Percentiles rank a stretch among this genome's conserved stretches.
Evolutionary conservation across 2,113 vertebrate genomes (phyloP).

Genomic region (Muntiacus muntjak): DNA sequence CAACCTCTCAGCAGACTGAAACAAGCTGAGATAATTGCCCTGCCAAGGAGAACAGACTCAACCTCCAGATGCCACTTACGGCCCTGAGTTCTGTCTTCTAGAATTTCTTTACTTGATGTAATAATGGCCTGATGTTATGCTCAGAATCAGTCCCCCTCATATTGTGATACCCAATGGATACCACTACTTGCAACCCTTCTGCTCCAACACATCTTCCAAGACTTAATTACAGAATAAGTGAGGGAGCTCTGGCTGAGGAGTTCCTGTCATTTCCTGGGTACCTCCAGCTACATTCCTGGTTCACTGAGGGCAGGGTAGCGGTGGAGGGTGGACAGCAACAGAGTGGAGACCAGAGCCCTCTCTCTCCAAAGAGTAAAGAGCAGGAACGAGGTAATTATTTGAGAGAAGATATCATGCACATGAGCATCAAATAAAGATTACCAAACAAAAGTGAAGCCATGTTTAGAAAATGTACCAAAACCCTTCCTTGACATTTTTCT

Average conservation of each 20-base stretch:
- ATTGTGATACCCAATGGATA: background rate
- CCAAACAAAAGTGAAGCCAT: background rate
- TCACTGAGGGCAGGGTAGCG: fast-evolving
- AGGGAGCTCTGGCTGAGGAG: background rate
- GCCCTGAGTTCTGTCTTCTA: slow-evolving; percentile 13
- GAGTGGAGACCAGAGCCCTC: background rate
- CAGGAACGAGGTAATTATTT: background rate
- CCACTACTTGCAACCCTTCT: background rate
- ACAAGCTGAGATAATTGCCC: slow-evolving; percentile 44
- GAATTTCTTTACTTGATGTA: background rate
- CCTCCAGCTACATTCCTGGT: background rate
- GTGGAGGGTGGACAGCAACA: fast-evolving
- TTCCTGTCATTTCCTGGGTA: background rate
- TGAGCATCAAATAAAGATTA: background rate
- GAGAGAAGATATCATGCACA: background rate
- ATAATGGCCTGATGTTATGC: background rate
- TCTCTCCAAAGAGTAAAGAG: background rate
- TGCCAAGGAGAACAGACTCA: background rate
- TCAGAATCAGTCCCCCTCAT: background rate
- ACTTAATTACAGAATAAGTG: background rate
- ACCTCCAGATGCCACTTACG: background rate
- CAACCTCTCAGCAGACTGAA: slow-evolving; percentile 52
- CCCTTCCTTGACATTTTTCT: background rate
- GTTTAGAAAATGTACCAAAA: background rate
- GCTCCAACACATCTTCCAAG: background rate